phyloP scores from a whole-genome alignment of 2,888 invertebrate species.

The Callyntrura guangdongensis region DNA sequence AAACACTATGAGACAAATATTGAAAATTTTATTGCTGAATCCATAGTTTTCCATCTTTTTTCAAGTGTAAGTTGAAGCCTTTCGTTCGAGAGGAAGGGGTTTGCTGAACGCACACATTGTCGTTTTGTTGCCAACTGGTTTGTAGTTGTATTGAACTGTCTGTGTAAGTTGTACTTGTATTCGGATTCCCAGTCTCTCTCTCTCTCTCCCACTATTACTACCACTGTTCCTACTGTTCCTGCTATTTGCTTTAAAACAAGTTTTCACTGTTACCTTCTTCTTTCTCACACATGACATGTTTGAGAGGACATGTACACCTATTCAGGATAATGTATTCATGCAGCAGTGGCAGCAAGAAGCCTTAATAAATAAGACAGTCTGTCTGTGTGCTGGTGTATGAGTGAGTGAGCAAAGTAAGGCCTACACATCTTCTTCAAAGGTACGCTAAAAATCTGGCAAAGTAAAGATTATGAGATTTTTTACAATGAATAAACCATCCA shows the following conservation, averaged over 20 bases:
- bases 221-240: background rate
- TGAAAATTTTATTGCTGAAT: conserved; percentile 85
- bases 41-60: conserved; percentile 79
- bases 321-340: conserved; percentile 31
- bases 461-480: conserved; percentile 77
- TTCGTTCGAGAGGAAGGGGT: conserved; percentile 58
- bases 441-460: conserved; percentile 71
- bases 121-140: conserved; percentile 58
- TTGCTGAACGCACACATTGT: conserved; percentile 23
- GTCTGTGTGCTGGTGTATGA: conserved; percentile 3
- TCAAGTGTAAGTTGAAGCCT: conserved; percentile 67
- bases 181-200: background rate
- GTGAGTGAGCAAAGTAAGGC: conserved; percentile 22
- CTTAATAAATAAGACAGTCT: conserved; percentile 53
- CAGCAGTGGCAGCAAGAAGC: background rate
- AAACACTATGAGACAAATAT: conserved; percentile 82
- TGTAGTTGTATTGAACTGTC: conserved; percentile 24
- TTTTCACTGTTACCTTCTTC: conserved; percentile 48
- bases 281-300: conserved; percentile 35
- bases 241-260: conserved; percentile 50
- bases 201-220: background rate
- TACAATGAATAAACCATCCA: conserved; percentile 75
- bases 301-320: conserved; percentile 47
- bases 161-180: conserved; percentile 2
- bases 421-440: conserved; percentile 56